Conservation (phyloP, 2,113 vertebrate genomes). For the Willisornis vidua region DNA sequence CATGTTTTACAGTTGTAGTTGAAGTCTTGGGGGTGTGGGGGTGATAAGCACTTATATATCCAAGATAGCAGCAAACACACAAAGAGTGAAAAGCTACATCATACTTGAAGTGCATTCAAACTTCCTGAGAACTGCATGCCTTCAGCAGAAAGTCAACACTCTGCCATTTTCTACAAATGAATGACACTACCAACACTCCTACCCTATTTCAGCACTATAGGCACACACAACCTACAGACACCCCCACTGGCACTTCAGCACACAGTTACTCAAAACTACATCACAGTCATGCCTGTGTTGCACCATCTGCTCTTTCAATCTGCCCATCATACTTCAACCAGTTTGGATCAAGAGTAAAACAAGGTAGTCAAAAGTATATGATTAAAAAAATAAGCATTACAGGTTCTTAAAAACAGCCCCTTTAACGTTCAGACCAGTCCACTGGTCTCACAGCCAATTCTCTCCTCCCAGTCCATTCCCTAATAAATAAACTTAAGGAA, state of each 20-base stretch:
- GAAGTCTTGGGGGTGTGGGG: accelerated
- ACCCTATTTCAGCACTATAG: not conserved
- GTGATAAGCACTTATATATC: not conserved
- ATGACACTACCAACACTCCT: not conserved
- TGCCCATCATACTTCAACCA: not conserved
- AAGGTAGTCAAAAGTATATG: accelerated
- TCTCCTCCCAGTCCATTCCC: not conserved
- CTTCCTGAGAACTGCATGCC: not conserved
- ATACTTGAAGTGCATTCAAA: not conserved
- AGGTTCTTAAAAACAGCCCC: not conserved
- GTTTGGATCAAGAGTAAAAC: not conserved
- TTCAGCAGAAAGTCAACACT: not conserved
- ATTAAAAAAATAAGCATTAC: not conserved
- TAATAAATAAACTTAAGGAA: not conserved
- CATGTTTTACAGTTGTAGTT: accelerated
- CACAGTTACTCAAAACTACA: not conserved
- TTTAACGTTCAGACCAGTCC: not conserved
- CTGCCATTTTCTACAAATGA: not conserved
- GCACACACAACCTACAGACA: not conserved
- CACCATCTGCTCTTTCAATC: not conserved
- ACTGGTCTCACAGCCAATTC: not conserved
- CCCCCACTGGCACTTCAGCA: not conserved
- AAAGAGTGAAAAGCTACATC: not conserved
- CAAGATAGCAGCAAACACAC: not conserved
- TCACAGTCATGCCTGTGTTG: not conserved